Base-by-base conservation (phyloP, 1,140 invertebrate genomes). In the Danaus melanippus region DNA sequence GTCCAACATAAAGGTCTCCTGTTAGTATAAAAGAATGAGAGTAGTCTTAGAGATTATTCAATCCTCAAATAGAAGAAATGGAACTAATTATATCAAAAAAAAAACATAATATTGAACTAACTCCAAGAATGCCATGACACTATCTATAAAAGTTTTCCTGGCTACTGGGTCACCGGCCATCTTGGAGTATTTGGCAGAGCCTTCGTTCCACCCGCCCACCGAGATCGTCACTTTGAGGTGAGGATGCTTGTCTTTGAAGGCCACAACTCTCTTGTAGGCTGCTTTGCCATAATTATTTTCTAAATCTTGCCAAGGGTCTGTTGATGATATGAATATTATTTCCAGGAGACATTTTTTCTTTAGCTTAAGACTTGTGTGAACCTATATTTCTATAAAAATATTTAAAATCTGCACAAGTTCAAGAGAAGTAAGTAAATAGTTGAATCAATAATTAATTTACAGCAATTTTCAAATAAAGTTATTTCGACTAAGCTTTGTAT, bases 141-240 rank as follows among this genome's bases (percentile, higher is more conserved):
- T 93, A 6, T 87, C 64, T 9, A 93, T 87, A 66, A 96, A 96
- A 32, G 67, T 83, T 8, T 78, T 77, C 54, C 95, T 89, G 9
- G 79, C 76, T 3, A 80, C 71, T 0, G 88, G 73, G 53, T 89
- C 88, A 8, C 87, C 83, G 0, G 92, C 93, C 88, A 97, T 89
- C 1, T 83, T 86, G 1, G 94, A 96, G 76, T 94, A 96, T 67
- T 94, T 95, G 12, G 72, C 67, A 0, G 93, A 95, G 0, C 94
- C 94, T 80, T 96, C 94, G 69, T 95, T 95, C 94, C 95, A 96
- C 1, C 95, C 95, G 0, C 96, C 96, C 42, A 97, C 92, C 9
- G 94, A 94, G 5, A 96, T 66, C 1, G 91, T 89, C 1, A 94
- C 88, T 79, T 94, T 96, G 4, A 97, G 74, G 60, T 92, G 88